Evolutionary conservation across 2,113 vertebrate species (phyloP), one percentile per base, ranked within the genome.

Genomic region (Cryptomyrus ogoouensis): DNA sequence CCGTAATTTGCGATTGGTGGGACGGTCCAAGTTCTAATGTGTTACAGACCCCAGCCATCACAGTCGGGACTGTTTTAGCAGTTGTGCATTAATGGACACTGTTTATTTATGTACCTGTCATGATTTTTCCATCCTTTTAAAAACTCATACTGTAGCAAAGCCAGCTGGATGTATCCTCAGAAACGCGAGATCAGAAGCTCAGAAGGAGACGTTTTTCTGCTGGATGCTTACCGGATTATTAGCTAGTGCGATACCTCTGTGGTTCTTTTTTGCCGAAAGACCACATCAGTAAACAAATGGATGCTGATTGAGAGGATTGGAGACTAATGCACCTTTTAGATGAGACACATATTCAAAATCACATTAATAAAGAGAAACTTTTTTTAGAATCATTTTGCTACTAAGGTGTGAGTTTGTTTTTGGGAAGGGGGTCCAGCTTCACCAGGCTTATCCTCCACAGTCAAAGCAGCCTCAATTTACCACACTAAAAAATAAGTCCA

Each of bases 101-200:
- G 91, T 93, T 95, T 95, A 96, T 95, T 95, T 95, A 95, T 96
- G 94, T 94, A 96, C 94, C 95, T 95, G 94, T 93, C 94, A 94
- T 89, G 92, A 91, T 93, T 47, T 92, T 94, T 88, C 89, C 92
- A 87, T 84, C 91, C 92, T 93, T 93, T 92, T 91, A 90, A 94
- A 94, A 91, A 93, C 94, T 94, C 92, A 93, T 92, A 91, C 94
- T 90, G 91, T 91, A 89, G 89, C 91, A 93, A 94, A 94, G 91
- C 94, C 94, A 93, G 94, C 93, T 93, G 94, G 95, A 94, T 90
- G 93, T 93, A 90, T 91, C 93, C 90, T 91, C 92, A 91, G 74
- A 93, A 95, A 93, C 94, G 77, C 94, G 94, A 90, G 62, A 70
- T 70, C n/a, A 31, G n/a, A 70, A 9, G n/a, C 62, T 66, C n/a